phyloP scores from a whole-genome alignment of 1,140 invertebrate genomes.

The Calliphora vicina region DNA sequence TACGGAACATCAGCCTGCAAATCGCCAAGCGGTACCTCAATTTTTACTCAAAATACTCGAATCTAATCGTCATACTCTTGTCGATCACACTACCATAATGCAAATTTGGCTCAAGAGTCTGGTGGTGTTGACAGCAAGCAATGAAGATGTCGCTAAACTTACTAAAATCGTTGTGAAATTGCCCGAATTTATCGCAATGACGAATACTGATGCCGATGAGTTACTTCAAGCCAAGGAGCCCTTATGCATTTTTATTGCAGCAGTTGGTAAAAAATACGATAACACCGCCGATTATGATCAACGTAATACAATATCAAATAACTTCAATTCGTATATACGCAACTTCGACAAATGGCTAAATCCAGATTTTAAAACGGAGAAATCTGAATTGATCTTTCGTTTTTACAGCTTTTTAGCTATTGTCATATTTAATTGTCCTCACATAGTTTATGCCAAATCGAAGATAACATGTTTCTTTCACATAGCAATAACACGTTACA shows the following conservation, averaged over 20 bases:
- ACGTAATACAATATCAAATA: constrained; percentile 52
- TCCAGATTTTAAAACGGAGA: constrained; percentile 41
- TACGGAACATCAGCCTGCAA: constrained; percentile 44
- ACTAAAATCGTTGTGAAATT: constrained; percentile 44
- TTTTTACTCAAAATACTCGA: constrained; percentile 48
- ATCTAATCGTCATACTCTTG: not conserved
- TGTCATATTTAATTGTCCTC: constrained; percentile 59
- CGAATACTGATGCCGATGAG: constrained; percentile 36
- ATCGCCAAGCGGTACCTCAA: constrained; percentile 50
- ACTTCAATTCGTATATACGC: constrained; percentile 51
- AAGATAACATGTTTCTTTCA: constrained; percentile 61
- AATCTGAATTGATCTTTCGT: constrained; percentile 48
- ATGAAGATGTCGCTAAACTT: constrained; percentile 47
- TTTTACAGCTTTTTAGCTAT: constrained; percentile 60
- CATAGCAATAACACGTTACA: constrained; percentile 54
- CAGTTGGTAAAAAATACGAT: constrained; percentile 50
- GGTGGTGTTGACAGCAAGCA: constrained; percentile 50
- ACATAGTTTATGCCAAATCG: constrained; percentile 53
- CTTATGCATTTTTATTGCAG: constrained; percentile 53
- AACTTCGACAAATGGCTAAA: constrained; percentile 58
- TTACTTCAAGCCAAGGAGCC: constrained; percentile 53
- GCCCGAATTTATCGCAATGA: constrained; percentile 45
- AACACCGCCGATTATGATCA: constrained; percentile 37
- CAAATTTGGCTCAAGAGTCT: constrained; percentile 58
- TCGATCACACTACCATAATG: constrained; percentile 42